phyloP scores from a whole-genome alignment of 2,797 vertebrate species.

The Momotus momota region DNA sequence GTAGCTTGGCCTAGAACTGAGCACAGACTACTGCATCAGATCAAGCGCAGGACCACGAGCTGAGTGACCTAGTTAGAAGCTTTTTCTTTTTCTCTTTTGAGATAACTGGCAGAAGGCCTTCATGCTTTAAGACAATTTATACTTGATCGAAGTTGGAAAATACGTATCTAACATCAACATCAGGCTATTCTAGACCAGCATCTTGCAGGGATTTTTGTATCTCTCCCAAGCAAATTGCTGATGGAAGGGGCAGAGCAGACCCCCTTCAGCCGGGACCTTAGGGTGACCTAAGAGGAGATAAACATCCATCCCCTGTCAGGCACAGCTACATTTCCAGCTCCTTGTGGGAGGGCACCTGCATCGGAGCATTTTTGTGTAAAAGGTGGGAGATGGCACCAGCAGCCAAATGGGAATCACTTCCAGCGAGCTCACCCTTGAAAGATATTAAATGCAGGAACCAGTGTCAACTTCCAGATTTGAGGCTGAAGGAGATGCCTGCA shows the following conservation, averaged over 20 bases:
- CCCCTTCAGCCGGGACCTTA: neutral
- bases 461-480: neutral
- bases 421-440: neutral
- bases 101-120: neutral
- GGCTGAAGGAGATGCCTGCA: neutral
- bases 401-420: neutral
- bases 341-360: rapidly evolving
- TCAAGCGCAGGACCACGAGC: neutral
- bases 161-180: neutral
- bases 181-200: neutral
- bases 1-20: neutral
- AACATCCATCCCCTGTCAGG: neutral
- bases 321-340: neutral
- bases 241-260: neutral
- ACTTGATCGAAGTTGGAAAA: neutral
- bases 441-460: neutral
- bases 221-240: neutral
- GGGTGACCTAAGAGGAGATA: neutral
- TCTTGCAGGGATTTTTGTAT: neutral
- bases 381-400: neutral
- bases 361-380: neutral
- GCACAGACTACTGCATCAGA: neutral
- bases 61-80: neutral
- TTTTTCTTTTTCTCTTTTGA: neutral
- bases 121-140: neutral